Base-by-base conservation (phyloP, 2,888 invertebrate genomes). In the Trichogramma dendrolimi region DNA sequence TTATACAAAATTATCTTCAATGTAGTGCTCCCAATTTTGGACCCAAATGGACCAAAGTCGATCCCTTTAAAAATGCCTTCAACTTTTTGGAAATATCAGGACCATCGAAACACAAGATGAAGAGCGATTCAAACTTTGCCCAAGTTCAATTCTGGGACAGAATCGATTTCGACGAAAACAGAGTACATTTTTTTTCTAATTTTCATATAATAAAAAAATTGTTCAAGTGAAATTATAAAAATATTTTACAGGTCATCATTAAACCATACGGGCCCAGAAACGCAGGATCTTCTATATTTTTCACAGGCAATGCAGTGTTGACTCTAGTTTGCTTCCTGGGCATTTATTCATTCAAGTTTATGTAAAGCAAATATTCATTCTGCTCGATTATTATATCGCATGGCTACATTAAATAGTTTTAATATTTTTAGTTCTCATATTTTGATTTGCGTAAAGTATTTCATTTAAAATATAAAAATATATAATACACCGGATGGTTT, bases 71-170 rank as follows among this genome's bases (percentile, higher is more conserved):
- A 3, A 71, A 76, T 5, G 79, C 81, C 4, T 68, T 85, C n/a
- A 71, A 78, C 65, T 85, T 83, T 71, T 68, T 86, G 60, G 80
- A 83, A 51, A 83, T 86, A 59, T 73, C 77, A 6, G 81, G 81
- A 0, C 82, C 84, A 0, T 76, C 75, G 7, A 73, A 79, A 50
- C 60, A 75, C 5, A 71, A 75, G 46, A 82, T 84, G 79, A 40
- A 54, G 44, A 42, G 1, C 5, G 80, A 80, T 67, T 68, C 76
- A 4, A 77, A 75, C 61, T 81, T 86, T 66, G 85, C 84, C 0
- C 80, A 84, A 52, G 77, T 76, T 14, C 72, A 81, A 51, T 86
- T 87, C 76, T 87, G 87, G 87, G 80, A 84, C 67, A 81, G 78
- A 11, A 79, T 86, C 0, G 83, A 83, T 0, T 82, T 87, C 43